Percentiles rank a stretch among this genome's conserved stretches.
These are phyloP conservation scores for Pipistrellus pygmaeus DNA, from an alignment of 2,797 vertebrate species.

Conservation along the genomic window DNA sequence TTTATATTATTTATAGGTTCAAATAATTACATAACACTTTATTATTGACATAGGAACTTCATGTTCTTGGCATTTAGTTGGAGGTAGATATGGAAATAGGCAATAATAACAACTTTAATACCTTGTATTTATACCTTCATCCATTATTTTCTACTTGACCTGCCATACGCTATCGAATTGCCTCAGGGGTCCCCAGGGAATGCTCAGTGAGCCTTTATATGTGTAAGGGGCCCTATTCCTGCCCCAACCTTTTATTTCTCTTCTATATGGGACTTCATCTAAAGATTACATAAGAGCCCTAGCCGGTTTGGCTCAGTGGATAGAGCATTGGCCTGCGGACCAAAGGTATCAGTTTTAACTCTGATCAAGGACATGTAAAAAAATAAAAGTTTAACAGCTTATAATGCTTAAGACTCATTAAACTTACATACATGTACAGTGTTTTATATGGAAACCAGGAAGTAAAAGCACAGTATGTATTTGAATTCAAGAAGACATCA, in stretches of 20 bases:
- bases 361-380: no score
- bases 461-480: not conserved
- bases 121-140: not conserved
- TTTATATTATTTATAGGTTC: not conserved
- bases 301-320: not conserved
- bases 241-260: not conserved
- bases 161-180: not conserved
- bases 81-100: not conserved
- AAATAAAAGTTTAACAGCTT: not conserved
- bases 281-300: not conserved
- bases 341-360: not conserved
- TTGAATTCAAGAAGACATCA: not conserved
- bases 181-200: not conserved
- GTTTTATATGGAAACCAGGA: not conserved
- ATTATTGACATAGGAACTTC: not conserved
- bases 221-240: not conserved
- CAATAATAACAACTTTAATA: not conserved
- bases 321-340: not conserved
- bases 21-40: not conserved
- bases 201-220: not conserved
- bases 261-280: not conserved
- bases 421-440: not conserved
- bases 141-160: not conserved
- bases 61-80: not conserved
- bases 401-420: conserved; percentile 23